phyloP scores from a whole-genome alignment of 2,797 vertebrate genomes.

The Diplodus sargus region DNA sequence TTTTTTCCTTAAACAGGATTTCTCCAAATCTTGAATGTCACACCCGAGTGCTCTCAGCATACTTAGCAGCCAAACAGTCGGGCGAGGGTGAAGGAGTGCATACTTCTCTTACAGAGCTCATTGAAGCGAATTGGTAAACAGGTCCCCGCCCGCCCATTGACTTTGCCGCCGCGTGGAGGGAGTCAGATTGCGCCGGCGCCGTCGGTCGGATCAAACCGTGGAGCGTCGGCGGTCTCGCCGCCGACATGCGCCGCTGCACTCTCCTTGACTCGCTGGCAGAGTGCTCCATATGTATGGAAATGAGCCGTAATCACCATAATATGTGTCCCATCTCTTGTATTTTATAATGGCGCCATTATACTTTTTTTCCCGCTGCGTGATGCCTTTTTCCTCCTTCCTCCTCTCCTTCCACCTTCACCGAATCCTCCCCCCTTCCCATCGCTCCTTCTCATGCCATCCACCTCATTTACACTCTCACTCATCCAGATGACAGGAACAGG shows the following conservation, averaged over 20 bases:
- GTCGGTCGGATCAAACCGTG: slow-evolving; percentile 48
- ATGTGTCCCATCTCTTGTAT: slow-evolving; percentile 79
- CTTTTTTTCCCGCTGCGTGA: slow-evolving; percentile 31
- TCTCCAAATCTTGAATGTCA: slow-evolving; percentile 70
- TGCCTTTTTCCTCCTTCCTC: slow-evolving; percentile 33
- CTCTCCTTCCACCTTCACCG: slow-evolving; percentile 19
- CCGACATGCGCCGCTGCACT: slow-evolving; percentile 70
- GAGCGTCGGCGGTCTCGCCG: slow-evolving; percentile 51
- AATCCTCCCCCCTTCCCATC: neutral
- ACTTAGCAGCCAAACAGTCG: slow-evolving; percentile 58
- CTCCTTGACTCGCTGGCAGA: slow-evolving; percentile 76
- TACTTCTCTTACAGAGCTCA: slow-evolving; percentile 50
- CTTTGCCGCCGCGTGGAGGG: slow-evolving; percentile 64
- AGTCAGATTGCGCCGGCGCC: slow-evolving; percentile 60
- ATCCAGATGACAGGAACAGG: slow-evolving; percentile 77
- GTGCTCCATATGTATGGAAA: slow-evolving; percentile 85
- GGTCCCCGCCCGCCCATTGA: slow-evolving; percentile 73
- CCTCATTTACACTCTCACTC: slow-evolving; percentile 68
- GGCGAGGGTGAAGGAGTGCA: slow-evolving; percentile 62
- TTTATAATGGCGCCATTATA: slow-evolving; percentile 77
- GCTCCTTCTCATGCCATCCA: slow-evolving; percentile 31
- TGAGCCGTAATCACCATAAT: slow-evolving; percentile 82
- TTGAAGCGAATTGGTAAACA: slow-evolving; percentile 74
- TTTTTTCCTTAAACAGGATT: slow-evolving; percentile 50
- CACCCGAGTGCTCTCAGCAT: slow-evolving; percentile 59